Base-by-base conservation (phyloP, 64 coral and sea anemone species). In the Hydrozoanthus tunicans region DNA sequence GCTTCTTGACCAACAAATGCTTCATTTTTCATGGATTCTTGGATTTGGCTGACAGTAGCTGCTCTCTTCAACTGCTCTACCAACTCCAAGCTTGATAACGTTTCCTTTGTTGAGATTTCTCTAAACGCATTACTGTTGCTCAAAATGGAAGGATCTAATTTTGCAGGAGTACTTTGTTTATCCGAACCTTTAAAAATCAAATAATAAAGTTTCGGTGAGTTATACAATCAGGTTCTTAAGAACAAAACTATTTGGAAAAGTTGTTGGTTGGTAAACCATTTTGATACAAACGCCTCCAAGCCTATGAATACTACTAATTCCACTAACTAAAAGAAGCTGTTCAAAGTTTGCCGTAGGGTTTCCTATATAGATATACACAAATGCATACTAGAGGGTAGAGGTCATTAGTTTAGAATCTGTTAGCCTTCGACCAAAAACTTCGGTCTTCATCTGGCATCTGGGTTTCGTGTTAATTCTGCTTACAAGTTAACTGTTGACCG, bases 11-110 rank as follows among this genome's bases (percentile, higher is more conserved):
- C 62, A 53, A 67, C 23, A 66, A 53, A 51, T 55, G n/a, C 65
- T 53, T 5, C 56, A 27, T 27, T 25, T 14, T 9, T 14, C 57
- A 9, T 54, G n/a, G 26, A 51, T 6, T 12, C 17, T 59, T 13
- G 7, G 32, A 51, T 53, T 43, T 65, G 62, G 15, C 51, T 53
- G 14, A 83, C 24, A 17, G 56, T 86, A 24, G 83, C 8, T 20
- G 53, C 68, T 86, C 10, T 86, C 53, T 73, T 74, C 65, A 59
- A 55, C 53, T 86, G 83, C 58, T 74, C 83, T 13, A 86, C 69
- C 83, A 86, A 86, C 56, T 86, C 68, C 12, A 72, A 68, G 10
- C 66, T 86, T 27, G 83, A 74, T 14, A 59, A 13, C 1, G 43
- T 73, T 72, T 59, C 53, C 83, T 73, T 58, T 73, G 55, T 27